phyloP scores from a whole-genome alignment of 2,113 vertebrate species.

The Trematocara stigmaticum region DNA sequence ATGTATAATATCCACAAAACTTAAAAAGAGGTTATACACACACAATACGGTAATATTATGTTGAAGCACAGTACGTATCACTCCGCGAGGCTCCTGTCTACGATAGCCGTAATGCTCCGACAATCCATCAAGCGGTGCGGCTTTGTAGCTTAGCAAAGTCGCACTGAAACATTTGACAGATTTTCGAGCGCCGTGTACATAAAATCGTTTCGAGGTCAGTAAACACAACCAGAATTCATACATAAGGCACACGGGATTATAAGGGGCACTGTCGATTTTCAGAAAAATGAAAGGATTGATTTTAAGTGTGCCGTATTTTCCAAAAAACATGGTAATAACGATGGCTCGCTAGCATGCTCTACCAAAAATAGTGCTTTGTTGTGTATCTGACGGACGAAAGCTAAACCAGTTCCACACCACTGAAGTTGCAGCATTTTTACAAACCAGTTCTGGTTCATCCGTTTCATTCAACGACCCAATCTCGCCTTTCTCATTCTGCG shows the following conservation, averaged over 20 bases:
- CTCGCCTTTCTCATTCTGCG: fast-evolving
- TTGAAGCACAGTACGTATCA: too few relatives aligned
- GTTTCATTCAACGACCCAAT: fast-evolving
- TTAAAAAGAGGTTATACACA: too few relatives aligned
- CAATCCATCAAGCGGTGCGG: too few relatives aligned
- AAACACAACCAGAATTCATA: neutral
- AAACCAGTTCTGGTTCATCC: fast-evolving
- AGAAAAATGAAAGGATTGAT: too few relatives aligned
- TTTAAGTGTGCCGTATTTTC: fast-evolving
- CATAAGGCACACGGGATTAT: fast-evolving
- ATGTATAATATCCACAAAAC: too few relatives aligned
- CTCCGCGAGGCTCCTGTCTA: too few relatives aligned
- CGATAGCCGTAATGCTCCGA: too few relatives aligned
- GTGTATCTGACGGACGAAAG: fast-evolving
- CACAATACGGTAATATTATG: too few relatives aligned
- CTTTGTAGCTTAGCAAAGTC: too few relatives aligned
- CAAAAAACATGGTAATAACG: neutral
- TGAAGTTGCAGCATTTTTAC: neutral
- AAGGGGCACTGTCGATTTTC: neutral
- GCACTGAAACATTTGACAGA: too few relatives aligned
- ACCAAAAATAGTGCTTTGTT: neutral
- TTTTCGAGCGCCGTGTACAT: too few relatives aligned
- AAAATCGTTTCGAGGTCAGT: fast-evolving
- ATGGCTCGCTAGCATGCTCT: fast-evolving
- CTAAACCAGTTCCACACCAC: fast-evolving